Evolutionary conservation across 2,797 vertebrate species (phyloP).

Genomic region (Propithecus deckenii): DNA sequence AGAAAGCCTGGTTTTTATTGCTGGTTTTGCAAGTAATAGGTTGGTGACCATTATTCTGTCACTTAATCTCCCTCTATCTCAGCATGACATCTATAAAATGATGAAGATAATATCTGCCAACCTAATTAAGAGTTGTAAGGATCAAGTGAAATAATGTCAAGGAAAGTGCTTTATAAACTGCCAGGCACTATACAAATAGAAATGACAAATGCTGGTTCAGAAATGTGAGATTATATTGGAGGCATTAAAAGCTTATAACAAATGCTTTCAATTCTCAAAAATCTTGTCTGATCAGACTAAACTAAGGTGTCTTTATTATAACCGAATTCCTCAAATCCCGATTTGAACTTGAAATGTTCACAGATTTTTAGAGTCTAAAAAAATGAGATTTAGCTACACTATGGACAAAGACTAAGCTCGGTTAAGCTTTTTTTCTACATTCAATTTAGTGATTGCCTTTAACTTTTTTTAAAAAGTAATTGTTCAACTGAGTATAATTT

Average conservation of each 20-base stretch:
- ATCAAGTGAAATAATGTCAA: slow-evolving; percentile 58
- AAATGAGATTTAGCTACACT: not conserved
- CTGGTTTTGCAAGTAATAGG: not conserved
- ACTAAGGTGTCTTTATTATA: slow-evolving; percentile 40
- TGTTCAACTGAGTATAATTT: not conserved
- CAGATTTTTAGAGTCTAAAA: not conserved
- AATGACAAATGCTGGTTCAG: slow-evolving; percentile 13
- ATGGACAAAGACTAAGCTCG: not conserved
- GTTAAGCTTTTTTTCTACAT: not conserved
- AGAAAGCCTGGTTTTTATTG: not conserved
- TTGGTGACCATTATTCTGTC: not conserved
- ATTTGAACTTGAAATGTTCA: not conserved
- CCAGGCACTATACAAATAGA: slow-evolving; percentile 17
- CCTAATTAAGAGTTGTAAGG: slow-evolving; percentile 58
- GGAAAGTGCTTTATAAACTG: slow-evolving; percentile 54
- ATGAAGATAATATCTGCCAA: slow-evolving; percentile 48
- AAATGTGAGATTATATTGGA: slow-evolving; percentile 46
- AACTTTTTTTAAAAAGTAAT: not conserved
- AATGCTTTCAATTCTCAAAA: slow-evolving; percentile 33
- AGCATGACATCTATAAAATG: not conserved
- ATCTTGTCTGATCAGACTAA: slow-evolving; percentile 43
- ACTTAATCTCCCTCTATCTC: not conserved
- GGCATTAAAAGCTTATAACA: slow-evolving; percentile 63
- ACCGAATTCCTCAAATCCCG: not conserved
- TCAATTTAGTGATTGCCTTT: not conserved